Evolutionary conservation across 2,797 vertebrate genomes (phyloP).

Genomic region (Pangasius djambal): DNA sequence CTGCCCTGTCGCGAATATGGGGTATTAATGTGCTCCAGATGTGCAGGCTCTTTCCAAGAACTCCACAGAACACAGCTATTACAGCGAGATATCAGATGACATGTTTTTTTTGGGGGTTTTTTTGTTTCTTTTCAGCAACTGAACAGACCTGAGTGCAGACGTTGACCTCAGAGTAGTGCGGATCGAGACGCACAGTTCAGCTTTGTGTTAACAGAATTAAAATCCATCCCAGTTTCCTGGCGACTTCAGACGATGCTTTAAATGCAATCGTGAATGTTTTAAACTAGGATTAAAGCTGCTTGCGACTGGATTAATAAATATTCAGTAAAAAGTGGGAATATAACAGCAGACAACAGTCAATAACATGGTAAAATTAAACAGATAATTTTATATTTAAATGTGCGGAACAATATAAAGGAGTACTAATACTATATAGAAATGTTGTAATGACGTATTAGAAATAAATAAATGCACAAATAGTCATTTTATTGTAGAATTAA

Average conservation of each 20-base stretch:
- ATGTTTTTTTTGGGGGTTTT: too few species aligned
- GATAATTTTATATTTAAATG: not conserved
- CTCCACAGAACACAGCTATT: not conserved
- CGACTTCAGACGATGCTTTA: not conserved
- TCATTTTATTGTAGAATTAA: not conserved
- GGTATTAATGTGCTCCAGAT: constrained; percentile 9
- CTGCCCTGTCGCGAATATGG: not conserved
- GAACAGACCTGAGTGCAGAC: not conserved
- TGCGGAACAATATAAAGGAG: not conserved
- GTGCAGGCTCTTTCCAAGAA: not conserved
- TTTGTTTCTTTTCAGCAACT: not conserved
- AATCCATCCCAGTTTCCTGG: too few species aligned
- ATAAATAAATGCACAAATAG: not conserved
- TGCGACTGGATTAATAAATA: too few species aligned
- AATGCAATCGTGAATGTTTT: not conserved
- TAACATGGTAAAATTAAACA: not conserved
- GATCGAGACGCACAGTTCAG: not conserved
- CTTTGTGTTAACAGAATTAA: not conserved
- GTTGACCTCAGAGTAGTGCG: not conserved
- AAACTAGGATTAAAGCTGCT: not conserved
- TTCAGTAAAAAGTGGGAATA: not conserved
- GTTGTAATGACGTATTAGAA: not conserved
- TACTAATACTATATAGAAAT: not conserved
- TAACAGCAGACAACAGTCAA: not conserved
- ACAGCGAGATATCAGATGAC: not conserved